These are phyloP conservation scores for Eupithecia subfuscata DNA, from an alignment of 2,888 invertebrate species.

Conservation along the genomic window DNA sequence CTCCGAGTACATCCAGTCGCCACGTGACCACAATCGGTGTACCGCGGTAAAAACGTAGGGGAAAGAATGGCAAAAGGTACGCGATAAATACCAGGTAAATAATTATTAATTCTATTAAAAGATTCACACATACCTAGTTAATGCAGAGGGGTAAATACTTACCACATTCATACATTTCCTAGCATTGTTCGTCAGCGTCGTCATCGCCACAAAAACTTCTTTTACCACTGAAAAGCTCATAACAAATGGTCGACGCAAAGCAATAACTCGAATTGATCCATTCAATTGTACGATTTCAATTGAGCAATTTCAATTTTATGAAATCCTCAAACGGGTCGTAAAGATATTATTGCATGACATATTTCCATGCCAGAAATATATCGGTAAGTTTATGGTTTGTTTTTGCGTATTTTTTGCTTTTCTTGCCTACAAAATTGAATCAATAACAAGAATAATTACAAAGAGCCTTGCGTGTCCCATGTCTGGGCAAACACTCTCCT, in stretches of 20 bases:
- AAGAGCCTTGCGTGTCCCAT: not conserved
- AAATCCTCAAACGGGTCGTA: constrained; percentile 5
- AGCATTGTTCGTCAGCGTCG: too few relatives aligned
- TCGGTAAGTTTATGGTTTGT: constrained; percentile 2
- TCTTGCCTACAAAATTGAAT: not conserved
- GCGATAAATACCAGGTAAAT: too few relatives aligned
- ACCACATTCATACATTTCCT: too few relatives aligned
- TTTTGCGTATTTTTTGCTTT: not conserved
- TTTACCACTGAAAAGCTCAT: not conserved
- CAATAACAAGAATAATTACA: not conserved
- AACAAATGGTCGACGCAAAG: not conserved
- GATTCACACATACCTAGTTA: too few relatives aligned
- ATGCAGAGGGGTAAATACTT: too few relatives aligned
- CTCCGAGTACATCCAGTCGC: too few relatives aligned
- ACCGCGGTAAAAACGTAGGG: too few relatives aligned
- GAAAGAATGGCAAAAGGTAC: too few relatives aligned
- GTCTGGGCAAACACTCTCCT: not conserved
- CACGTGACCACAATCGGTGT: too few relatives aligned
- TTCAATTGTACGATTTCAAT: constrained; percentile 6
- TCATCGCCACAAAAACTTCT: too few relatives aligned
- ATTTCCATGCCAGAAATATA: constrained; percentile 1
- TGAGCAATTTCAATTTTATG: constrained; percentile 13
- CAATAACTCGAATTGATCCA: constrained; percentile 1
- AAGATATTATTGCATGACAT: constrained; percentile 5
- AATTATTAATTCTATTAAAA: too few relatives aligned